Conservation (phyloP, 1,140 invertebrate species). For the Antheraea pernyi region DNA sequence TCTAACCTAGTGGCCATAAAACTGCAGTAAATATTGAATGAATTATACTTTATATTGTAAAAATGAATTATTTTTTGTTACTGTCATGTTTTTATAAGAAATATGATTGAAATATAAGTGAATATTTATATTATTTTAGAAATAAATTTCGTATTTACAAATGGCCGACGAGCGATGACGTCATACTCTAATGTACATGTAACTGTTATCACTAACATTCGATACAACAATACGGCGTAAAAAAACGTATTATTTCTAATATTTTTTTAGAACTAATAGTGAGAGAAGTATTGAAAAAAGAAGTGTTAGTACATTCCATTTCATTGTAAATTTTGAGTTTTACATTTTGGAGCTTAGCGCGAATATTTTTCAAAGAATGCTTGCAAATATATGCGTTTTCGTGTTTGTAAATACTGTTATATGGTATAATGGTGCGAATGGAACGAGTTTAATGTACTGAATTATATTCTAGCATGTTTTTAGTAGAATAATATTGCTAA, state of each 20-base stretch:
- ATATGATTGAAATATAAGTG: too few species aligned
- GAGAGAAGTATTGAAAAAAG: constrained; percentile 2
- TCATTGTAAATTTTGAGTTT: constrained; percentile 24
- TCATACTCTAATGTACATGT: not conserved
- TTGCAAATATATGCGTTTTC: constrained; percentile 12
- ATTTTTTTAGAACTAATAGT: not conserved
- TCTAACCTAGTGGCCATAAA: not conserved
- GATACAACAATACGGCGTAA: not conserved
- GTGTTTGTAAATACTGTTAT: not conserved
- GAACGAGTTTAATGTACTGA: too few species aligned
- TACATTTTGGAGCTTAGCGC: constrained; percentile 13
- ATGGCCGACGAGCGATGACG: not conserved
- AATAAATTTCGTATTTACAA: not conserved
- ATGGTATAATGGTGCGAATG: not conserved
- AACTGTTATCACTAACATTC: not conserved
- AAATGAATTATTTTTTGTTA: too few species aligned
- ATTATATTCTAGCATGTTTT: not conserved
- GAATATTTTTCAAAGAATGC: constrained; percentile 22
- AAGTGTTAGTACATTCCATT: constrained; percentile 30
- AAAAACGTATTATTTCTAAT: not conserved
- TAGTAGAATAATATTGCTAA: not conserved
- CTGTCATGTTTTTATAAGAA: too few species aligned
- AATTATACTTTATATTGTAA: too few species aligned
- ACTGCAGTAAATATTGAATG: not conserved
- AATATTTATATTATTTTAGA: too few species aligned